Conservation (phyloP, 2,797 vertebrate genomes). For the Chlorospingus semifuscus region DNA sequence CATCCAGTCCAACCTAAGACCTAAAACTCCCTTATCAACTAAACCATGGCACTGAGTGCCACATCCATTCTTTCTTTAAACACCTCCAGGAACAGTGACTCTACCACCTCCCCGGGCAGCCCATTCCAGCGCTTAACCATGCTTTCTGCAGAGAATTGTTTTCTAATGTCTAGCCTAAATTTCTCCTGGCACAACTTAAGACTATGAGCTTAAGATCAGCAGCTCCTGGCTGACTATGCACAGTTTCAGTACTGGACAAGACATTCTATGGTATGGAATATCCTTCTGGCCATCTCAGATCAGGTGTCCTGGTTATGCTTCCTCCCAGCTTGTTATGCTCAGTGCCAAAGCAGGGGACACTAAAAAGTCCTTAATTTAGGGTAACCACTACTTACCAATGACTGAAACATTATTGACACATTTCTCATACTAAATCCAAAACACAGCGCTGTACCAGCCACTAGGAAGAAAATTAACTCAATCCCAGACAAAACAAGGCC, state of each 20-base stretch:
- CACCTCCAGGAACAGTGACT: fast-evolving
- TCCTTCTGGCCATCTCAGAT: neutral
- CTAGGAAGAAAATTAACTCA: neutral
- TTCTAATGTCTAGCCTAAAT: too few relatives aligned
- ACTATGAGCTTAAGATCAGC: neutral
- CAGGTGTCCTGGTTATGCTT: neutral
- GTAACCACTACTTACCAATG: neutral
- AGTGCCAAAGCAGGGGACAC: neutral
- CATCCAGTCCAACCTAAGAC: neutral
- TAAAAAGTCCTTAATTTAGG: neutral
- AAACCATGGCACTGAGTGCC: neutral
- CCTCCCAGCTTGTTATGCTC: neutral
- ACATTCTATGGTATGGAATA: neutral
- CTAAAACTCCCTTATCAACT: neutral
- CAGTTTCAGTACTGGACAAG: neutral
- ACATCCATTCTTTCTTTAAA: neutral
- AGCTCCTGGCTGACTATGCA: neutral
- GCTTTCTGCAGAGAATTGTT: neutral
- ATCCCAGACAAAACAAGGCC: neutral
- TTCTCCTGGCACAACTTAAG: neutral
- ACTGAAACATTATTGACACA: neutral
- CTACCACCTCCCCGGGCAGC: neutral
- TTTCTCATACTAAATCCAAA: neutral
- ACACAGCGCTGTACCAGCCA: neutral
- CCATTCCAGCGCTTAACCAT: neutral